Percentiles rank a stretch among this genome's conserved stretches.
phyloP scores from a whole-genome alignment of 2,113 vertebrate species.

The Ophthalmolycus amberensis region DNA sequence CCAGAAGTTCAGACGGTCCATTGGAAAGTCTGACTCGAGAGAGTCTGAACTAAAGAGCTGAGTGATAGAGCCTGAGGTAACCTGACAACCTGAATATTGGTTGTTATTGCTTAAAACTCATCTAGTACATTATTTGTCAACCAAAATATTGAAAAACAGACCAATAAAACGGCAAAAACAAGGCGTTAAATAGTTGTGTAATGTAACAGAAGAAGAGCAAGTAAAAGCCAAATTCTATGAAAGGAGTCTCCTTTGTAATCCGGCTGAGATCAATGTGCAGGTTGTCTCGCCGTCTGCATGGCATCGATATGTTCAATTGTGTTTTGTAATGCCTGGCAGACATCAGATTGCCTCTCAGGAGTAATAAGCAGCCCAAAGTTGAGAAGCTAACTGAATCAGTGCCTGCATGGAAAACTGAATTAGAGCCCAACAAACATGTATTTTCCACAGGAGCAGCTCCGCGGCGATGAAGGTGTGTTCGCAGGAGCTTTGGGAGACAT shows the following conservation, averaged over 20 bases:
- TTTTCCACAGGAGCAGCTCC: conserved; percentile 45
- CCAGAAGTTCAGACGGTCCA: neutral
- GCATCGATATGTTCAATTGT: conserved; percentile 5
- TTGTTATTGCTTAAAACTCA: neutral
- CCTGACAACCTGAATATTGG: neutral
- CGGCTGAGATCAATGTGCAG: conserved; percentile 5
- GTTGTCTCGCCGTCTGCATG: neutral
- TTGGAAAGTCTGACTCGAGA: neutral
- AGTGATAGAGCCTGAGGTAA: neutral
- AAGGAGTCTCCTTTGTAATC: conserved; percentile 1
- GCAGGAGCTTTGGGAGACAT: conserved; percentile 33
- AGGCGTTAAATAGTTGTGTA: neutral
- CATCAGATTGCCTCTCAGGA: conserved; percentile 17
- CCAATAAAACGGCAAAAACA: neutral
- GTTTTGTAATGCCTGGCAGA: conserved; percentile 23
- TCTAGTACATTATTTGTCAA: neutral
- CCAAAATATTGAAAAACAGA: neutral
- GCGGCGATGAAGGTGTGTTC: conserved; percentile 47
- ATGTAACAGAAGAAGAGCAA: neutral
- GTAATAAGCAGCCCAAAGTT: neutral
- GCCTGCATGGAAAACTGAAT: conserved; percentile 57
- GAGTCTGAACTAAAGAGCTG: too few species aligned
- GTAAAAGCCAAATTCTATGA: neutral
- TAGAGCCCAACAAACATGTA: conserved; percentile 42
- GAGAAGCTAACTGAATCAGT: conserved; percentile 40